Evolutionary conservation across 1,140 invertebrate species (phyloP).

Genomic region (Magallana gigas): DNA sequence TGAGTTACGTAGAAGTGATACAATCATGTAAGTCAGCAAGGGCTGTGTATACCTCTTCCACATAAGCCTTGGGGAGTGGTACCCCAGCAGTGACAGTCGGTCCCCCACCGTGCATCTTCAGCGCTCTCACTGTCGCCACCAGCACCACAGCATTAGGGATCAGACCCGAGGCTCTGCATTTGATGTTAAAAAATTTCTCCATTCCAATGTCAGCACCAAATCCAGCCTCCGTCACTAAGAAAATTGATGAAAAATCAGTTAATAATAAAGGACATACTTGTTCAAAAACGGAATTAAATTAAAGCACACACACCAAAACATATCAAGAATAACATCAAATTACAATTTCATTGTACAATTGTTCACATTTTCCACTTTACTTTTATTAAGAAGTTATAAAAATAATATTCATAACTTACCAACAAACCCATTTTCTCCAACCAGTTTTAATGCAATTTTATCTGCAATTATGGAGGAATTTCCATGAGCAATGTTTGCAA

Average conservation of each 20-base stretch:
- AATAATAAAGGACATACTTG: too few species aligned
- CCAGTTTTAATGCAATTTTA: constrained; percentile 95
- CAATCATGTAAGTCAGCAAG: too few species aligned
- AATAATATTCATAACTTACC: constrained; percentile 69
- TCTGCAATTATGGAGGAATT: constrained; percentile 98
- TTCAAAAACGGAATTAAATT: too few species aligned
- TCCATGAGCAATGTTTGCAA: constrained; percentile 99
- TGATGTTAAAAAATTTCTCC: constrained; percentile 99
- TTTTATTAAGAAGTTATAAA: too few species aligned
- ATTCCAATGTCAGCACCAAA: constrained; percentile 99
- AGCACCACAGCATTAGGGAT: constrained; percentile 94
- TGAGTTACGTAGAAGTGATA: too few species aligned
- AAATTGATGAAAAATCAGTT: not conserved
- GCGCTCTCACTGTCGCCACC: constrained; percentile 94
- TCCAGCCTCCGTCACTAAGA: constrained; percentile 94
- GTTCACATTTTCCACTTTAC: too few species aligned
- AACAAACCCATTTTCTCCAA: constrained; percentile 94
- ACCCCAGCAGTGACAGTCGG: constrained; percentile 91
- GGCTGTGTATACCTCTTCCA: constrained; percentile 80
- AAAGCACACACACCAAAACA: too few species aligned
- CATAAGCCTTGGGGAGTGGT: constrained; percentile 91
- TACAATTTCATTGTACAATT: too few species aligned
- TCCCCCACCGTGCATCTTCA: constrained; percentile 99
- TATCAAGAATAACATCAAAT: not conserved
- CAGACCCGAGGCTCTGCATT: constrained; percentile 93